Conservation (phyloP, 2,113 vertebrate genomes). For the Nerophis ophidion region DNA sequence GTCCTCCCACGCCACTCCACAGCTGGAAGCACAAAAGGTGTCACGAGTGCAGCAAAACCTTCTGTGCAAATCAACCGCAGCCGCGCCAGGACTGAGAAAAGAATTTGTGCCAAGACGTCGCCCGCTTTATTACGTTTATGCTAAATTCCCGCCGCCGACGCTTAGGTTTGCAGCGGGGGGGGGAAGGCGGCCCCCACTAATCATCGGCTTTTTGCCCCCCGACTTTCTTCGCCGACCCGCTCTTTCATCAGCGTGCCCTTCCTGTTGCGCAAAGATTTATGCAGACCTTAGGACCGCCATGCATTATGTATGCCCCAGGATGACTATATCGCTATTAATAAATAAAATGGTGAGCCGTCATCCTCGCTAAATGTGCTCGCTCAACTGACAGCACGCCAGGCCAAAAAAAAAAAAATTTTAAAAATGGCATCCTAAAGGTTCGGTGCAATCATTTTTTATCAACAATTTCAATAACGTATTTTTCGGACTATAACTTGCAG, state of each 20-base stretch:
- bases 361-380: constrained; percentile 43
- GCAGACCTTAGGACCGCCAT: constrained; percentile 39
- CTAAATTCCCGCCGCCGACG: neutral
- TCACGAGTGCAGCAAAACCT: no score
- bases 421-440: no score
- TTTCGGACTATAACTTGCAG: no score
- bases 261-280: constrained; percentile 53
- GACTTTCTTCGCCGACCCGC: constrained; percentile 4
- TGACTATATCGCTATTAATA: constrained; percentile 62
- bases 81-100: neutral
- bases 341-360: constrained; percentile 44
- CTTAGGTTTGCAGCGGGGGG: constrained; percentile 21
- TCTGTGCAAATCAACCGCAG: neutral
- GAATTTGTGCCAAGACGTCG: neutral
- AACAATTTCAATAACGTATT: no score
- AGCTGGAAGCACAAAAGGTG: no score
- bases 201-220: neutral
- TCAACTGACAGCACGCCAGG: constrained; percentile 32
- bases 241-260: constrained; percentile 29
- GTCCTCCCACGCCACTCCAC: constrained; percentile 1
- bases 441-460: no score
- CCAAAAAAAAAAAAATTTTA: no score
- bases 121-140: neutral
- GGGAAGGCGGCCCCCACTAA: constrained; percentile 15
- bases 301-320: constrained; percentile 48